A percentile compares a stretch with the other conserved stretches of the same genome.
phyloP scores from a whole-genome alignment of 2,888 invertebrate genomes.

The Chydorus sphaericus region DNA sequence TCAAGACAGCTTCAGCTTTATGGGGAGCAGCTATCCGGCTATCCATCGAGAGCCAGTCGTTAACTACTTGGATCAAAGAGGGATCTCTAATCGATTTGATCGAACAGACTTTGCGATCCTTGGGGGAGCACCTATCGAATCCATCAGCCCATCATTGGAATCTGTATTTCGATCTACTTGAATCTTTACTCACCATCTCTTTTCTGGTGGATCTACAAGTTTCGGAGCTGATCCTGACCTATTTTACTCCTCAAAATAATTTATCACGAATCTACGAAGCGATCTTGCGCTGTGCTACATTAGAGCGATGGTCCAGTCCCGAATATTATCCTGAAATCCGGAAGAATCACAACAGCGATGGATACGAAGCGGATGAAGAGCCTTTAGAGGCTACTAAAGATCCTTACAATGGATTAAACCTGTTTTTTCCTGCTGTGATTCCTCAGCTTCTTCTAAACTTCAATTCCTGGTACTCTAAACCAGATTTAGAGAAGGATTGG shows the following conservation, averaged over 20 bases:
- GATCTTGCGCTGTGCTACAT: neutral
- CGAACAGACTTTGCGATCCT: neutral
- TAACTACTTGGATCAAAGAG: neutral
- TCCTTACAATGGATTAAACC: neutral
- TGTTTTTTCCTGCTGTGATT: conserved; percentile 1
- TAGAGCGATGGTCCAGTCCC: conserved; percentile 2
- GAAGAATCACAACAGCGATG: conserved; percentile 28
- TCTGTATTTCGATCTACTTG: conserved; percentile 1
- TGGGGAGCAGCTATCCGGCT: conserved; percentile 2
- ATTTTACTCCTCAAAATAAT: neutral
- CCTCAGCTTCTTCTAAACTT: neutral
- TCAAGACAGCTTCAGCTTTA: conserved; percentile 5
- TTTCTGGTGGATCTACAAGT: neutral
- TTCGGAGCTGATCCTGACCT: neutral
- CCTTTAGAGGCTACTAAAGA: conserved; percentile 25
- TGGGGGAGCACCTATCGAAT: neutral
- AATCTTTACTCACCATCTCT: conserved; percentile 3
- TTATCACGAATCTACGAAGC: neutral
- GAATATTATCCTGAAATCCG: neutral
- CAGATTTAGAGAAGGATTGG: neutral
- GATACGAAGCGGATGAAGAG: conserved; percentile 50
- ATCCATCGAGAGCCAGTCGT: neutral
- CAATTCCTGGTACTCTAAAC: neutral
- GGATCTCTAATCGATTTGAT: neutral
- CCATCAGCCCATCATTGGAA: neutral